Percentiles rank a stretch among this genome's conserved stretches.
Conservation (phyloP, 2,797 vertebrate genomes). For the Darevskia nairensis region DNA sequence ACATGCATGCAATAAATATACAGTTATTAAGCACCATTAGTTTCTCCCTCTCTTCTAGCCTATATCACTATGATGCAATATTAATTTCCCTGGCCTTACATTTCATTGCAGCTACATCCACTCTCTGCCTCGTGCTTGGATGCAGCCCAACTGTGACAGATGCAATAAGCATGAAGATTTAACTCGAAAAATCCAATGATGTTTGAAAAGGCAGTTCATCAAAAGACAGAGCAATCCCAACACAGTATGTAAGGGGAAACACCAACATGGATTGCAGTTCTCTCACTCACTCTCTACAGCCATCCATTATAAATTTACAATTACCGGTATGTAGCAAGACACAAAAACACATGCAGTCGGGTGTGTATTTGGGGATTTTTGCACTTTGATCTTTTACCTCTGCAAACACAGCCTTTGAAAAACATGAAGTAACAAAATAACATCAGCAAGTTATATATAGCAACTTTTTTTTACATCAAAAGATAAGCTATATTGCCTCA, state of each 20-base stretch:
- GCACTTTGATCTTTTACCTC: conserved; percentile 53
- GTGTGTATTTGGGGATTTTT: not conserved
- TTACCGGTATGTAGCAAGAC: not conserved
- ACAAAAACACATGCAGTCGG: conserved; percentile 25
- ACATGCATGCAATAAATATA: conserved; percentile 1
- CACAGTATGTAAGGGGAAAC: conserved; percentile 28
- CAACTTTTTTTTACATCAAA: conserved; percentile 25
- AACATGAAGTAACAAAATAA: conserved; percentile 17
- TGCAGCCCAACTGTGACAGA: conserved; percentile 72
- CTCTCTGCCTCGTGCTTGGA: conserved; percentile 64
- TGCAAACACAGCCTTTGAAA: conserved; percentile 43
- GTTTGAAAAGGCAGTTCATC: conserved; percentile 66
- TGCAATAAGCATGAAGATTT: conserved; percentile 71
- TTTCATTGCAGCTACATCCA: conserved; percentile 52
- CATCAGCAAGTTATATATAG: not conserved
- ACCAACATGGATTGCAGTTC: conserved; percentile 63
- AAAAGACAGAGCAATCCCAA: conserved; percentile 54
- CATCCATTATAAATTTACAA: conserved; percentile 52
- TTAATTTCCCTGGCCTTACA: conserved; percentile 64
- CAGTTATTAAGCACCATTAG: conserved; percentile 19
- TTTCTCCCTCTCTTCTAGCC: conserved; percentile 6
- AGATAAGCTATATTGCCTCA: too few species aligned
- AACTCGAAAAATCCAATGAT: conserved; percentile 64
- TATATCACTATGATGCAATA: conserved; percentile 49
- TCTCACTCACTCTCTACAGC: conserved; percentile 51